Evolutionary conservation across 2,888 invertebrate genomes (phyloP).

Genomic region (Miltochrista miniata): DNA sequence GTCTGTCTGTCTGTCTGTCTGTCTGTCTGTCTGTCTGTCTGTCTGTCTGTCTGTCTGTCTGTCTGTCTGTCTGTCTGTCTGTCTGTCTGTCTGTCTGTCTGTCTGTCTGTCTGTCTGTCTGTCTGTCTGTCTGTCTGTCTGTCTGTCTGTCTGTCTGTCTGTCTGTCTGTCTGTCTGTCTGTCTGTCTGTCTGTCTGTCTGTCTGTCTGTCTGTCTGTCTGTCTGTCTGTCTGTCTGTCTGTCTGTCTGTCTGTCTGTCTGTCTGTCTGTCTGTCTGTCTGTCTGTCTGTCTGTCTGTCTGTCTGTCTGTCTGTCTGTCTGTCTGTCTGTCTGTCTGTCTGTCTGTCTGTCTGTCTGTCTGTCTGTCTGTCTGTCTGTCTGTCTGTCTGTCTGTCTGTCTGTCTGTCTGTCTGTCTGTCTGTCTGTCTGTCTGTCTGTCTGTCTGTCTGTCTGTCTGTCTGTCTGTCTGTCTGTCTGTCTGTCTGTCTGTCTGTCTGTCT

Average conservation of each 20-base stretch:
- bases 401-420: constrained; percentile 27
- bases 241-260: constrained; percentile 17
- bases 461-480: constrained; percentile 24
- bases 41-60: constrained; percentile 1
- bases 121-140: background rate
- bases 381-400: constrained; percentile 29
- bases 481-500: constrained; percentile 2
- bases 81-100: background rate
- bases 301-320: constrained; percentile 20
- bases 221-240: constrained; percentile 16
- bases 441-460: constrained; percentile 30
- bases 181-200: constrained; percentile 9
- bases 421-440: constrained; percentile 32
- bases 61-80: background rate
- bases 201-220: constrained; percentile 16
- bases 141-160: background rate
- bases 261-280: constrained; percentile 16
- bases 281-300: constrained; percentile 19
- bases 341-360: constrained; percentile 31
- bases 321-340: constrained; percentile 25
- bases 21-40: background rate
- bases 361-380: constrained; percentile 32
- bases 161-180: background rate
- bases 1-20: constrained; percentile 1
- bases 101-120: background rate